phyloP scores from a whole-genome alignment of 2,888 invertebrate genomes.

The Rhagium mordax region DNA sequence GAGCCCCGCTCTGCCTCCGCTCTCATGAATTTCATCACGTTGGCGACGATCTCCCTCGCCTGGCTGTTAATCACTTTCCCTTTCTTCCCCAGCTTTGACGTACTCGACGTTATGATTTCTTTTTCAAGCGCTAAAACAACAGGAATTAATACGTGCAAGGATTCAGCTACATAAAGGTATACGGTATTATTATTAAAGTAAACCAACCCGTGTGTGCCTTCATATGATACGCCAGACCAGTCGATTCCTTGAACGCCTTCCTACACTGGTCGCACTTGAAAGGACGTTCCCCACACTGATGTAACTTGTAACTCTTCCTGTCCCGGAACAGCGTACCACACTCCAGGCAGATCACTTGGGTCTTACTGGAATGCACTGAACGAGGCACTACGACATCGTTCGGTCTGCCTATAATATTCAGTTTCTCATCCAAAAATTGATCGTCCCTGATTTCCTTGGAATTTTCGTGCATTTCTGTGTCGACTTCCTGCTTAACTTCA shows the following conservation, averaged over 20 bases:
- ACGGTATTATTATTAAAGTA: no score
- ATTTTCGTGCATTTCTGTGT: not conserved
- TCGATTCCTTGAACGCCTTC: not conserved
- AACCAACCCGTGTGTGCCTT: constrained; percentile 1
- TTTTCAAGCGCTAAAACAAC: not conserved
- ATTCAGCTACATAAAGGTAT: no score
- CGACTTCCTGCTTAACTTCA: not conserved
- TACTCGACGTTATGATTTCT: not conserved
- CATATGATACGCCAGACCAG: not conserved
- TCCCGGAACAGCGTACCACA: not conserved
- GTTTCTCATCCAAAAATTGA: not conserved
- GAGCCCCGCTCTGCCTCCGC: not conserved
- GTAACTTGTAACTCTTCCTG: not conserved
- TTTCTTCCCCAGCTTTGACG: not conserved
- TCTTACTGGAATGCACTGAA: not conserved
- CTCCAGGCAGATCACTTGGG: not conserved
- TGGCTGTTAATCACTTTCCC: not conserved
- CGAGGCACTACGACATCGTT: not conserved
- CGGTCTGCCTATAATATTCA: not conserved
- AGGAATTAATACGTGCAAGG: no score
- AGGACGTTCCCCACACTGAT: not conserved
- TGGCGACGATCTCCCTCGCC: not conserved
- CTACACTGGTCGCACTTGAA: not conserved
- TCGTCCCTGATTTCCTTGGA: not conserved
- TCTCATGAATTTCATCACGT: not conserved